These are phyloP conservation scores for Vultur gryphus DNA, from an alignment of 2,797 vertebrate species.

Conservation along the genomic window DNA sequence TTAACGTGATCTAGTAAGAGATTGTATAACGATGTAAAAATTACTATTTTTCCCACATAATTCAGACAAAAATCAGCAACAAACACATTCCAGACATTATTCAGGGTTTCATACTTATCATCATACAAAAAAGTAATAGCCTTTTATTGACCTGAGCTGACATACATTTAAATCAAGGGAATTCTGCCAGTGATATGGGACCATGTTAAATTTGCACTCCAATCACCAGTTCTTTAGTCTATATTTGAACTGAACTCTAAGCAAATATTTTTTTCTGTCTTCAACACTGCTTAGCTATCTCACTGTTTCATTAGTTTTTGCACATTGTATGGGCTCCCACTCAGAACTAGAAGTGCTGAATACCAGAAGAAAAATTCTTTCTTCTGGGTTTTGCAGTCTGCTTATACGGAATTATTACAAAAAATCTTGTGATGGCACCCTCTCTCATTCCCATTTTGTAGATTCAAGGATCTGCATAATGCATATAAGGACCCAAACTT, in stretches of 20 bases:
- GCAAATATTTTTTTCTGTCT: conserved; percentile 13
- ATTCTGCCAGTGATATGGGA: not conserved
- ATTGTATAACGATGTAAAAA: not conserved
- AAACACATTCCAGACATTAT: conserved; percentile 5
- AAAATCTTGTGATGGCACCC: not conserved
- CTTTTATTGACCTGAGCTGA: conserved; percentile 24
- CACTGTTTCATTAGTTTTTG: not conserved
- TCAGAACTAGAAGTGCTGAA: not conserved
- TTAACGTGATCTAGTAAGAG: not conserved
- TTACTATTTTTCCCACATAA: not conserved
- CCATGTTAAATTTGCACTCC: not conserved
- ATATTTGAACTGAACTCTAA: conserved; percentile 3
- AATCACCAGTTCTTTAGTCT: not conserved
- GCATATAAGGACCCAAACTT: not conserved
- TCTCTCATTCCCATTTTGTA: not conserved
- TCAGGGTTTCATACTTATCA: not conserved
- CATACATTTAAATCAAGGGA: conserved; percentile 6
- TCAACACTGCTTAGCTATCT: not conserved
- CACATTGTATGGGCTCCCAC: not conserved
- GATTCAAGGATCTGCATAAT: not conserved
- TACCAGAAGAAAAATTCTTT: not conserved
- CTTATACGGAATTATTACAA: not conserved
- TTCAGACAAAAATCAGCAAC: conserved; percentile 22
- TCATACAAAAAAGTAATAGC: not conserved
- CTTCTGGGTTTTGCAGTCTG: not conserved